These are phyloP conservation scores for Mimumesa dahlbomi DNA, from an alignment of 2,888 invertebrate genomes.

Conservation along the genomic window DNA sequence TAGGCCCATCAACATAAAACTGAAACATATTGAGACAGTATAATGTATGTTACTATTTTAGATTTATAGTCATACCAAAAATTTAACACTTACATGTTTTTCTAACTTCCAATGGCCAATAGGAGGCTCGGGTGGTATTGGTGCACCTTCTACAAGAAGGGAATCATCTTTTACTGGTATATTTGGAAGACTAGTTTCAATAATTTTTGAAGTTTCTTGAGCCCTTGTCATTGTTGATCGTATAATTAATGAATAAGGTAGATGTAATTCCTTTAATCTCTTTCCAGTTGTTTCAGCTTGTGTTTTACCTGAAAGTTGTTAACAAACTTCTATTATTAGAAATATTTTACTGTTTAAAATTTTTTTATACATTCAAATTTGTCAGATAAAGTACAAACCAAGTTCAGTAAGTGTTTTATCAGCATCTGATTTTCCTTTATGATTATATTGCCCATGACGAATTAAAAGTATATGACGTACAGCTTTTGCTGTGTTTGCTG, in stretches of 20 bases:
- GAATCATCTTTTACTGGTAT: slow-evolving; percentile 85
- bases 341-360: neutral
- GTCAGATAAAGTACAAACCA: slow-evolving; percentile 85
- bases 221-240: slow-evolving; percentile 97
- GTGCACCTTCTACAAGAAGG: slow-evolving; percentile 95
- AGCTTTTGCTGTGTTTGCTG: slow-evolving; percentile 84
- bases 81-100: slow-evolving; percentile 83
- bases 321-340: slow-evolving; percentile 9
- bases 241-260: slow-evolving; percentile 90
- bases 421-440: slow-evolving; percentile 86
- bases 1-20: slow-evolving; percentile 95
- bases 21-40: slow-evolving; percentile 80
- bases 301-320: slow-evolving; percentile 83
- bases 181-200: slow-evolving; percentile 85
- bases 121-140: slow-evolving; percentile 96
- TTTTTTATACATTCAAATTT: too few relatives aligned
- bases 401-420: slow-evolving; percentile 90
- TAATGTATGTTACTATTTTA: neutral
- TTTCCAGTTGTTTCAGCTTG: slow-evolving; percentile 94
- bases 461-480: slow-evolving; percentile 93
- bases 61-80: neutral
- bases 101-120: slow-evolving; percentile 94
- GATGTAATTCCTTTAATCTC: slow-evolving; percentile 88
- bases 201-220: slow-evolving; percentile 93
- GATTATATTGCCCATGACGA: slow-evolving; percentile 96